These are phyloP conservation scores for Agonopterix arenella DNA, from an alignment of 2,888 invertebrate genomes.

Conservation along the genomic window DNA sequence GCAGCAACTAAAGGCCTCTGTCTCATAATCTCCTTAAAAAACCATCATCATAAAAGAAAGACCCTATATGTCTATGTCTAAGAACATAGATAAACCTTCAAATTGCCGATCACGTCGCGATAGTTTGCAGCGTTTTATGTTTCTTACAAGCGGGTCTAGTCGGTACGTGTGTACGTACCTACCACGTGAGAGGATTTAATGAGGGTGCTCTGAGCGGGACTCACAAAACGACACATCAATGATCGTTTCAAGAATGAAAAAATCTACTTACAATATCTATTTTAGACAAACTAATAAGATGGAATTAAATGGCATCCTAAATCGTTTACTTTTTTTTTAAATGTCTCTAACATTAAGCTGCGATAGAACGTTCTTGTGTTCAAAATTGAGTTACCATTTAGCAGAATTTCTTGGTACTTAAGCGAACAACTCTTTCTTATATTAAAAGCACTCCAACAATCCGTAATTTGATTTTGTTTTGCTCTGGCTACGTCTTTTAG, in stretches of 20 bases:
- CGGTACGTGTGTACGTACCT: slow-evolving; percentile 3
- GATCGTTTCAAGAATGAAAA: no score
- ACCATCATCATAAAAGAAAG: no score
- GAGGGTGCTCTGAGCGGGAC: no score
- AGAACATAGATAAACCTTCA: neutral
- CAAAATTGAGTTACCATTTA: neutral
- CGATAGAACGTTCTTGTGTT: neutral
- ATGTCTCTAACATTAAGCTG: neutral
- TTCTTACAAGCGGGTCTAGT: slow-evolving; percentile 23
- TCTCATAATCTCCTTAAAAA: no score
- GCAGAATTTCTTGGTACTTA: neutral
- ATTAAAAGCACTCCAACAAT: slow-evolving; percentile 1
- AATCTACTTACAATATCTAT: no score
- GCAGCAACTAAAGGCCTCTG: no score
- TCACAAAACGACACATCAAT: no score
- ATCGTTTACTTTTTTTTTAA: no score
- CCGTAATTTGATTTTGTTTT: neutral
- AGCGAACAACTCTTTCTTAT: neutral
- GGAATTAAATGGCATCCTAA: no score
- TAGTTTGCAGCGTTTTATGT: slow-evolving; percentile 34
- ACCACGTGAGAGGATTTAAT: no score
- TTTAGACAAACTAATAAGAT: no score
- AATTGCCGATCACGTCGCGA: slow-evolving; percentile 28
- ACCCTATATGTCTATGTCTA: no score
- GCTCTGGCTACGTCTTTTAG: neutral